phyloP scores from a whole-genome alignment of 2,113 vertebrate species.

The Anhinga rufa region DNA sequence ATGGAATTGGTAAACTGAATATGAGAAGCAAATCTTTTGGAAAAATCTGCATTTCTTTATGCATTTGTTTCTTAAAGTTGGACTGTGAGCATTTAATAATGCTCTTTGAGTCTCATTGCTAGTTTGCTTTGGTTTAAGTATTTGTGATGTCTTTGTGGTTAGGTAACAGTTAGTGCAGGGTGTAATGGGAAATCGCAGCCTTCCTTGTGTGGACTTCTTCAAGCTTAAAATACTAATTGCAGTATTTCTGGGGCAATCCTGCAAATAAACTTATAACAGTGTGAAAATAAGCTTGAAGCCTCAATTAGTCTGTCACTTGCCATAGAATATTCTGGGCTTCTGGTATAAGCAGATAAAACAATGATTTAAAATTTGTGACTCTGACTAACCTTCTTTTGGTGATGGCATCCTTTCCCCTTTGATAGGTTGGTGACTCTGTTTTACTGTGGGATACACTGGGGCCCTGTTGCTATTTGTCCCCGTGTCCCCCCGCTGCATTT shows the following conservation, averaged over 20 bases:
- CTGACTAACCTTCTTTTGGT: background rate
- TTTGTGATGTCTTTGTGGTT: background rate
- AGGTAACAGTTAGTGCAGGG: background rate
- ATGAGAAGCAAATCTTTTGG: background rate
- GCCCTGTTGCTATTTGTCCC: background rate
- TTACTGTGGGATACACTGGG: background rate
- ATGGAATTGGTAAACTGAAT: background rate
- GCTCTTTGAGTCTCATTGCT: background rate
- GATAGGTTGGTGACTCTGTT: background rate
- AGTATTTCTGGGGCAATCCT: background rate
- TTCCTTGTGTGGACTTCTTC: conserved; percentile 8
- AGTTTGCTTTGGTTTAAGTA: background rate
- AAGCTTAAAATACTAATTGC: conserved; percentile 18
- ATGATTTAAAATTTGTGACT: background rate
- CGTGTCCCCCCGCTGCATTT: background rate
- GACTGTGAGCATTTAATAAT: background rate
- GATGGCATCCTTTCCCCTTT: background rate
- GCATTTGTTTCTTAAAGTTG: background rate
- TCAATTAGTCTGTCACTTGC: conserved; percentile 16
- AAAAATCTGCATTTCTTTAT: background rate
- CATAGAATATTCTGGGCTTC: background rate
- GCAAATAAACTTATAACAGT: background rate
- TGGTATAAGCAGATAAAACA: background rate
- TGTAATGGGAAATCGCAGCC: background rate
- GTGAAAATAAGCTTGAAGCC: conserved; percentile 31